These are phyloP conservation scores for Leptonema lineaticorne DNA, from an alignment of 1,140 invertebrate species.

Conservation along the genomic window DNA sequence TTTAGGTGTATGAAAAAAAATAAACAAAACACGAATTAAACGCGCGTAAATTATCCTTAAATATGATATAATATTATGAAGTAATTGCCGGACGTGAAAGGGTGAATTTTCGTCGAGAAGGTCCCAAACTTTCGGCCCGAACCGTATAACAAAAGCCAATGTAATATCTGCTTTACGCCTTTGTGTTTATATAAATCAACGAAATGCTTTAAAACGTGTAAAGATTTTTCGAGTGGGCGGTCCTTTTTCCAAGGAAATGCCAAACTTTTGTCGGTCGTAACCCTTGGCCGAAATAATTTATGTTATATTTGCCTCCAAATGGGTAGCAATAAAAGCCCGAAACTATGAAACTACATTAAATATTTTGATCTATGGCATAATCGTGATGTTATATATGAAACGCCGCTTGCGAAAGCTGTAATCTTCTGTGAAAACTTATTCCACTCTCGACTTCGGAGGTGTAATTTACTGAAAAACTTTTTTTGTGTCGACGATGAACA, in stretches of 20 bases:
- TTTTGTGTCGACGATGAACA: not conserved
- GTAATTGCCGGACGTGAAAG: too few relatives aligned
- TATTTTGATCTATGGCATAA: constrained; percentile 19
- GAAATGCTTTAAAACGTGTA: too few relatives aligned
- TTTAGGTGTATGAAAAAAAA: too few relatives aligned
- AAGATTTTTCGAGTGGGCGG: not conserved
- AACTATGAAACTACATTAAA: constrained; percentile 19
- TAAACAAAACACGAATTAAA: too few relatives aligned
- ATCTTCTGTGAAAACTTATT: constrained; percentile 19
- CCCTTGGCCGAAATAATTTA: not conserved
- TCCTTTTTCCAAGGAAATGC: not conserved
- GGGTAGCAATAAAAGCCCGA: constrained; percentile 17
- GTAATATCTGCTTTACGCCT: too few relatives aligned
- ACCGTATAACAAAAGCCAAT: too few relatives aligned
- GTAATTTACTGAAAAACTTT: constrained; percentile 17
- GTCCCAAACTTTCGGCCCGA: too few relatives aligned
- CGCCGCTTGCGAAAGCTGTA: constrained; percentile 10
- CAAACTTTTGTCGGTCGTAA: not conserved
- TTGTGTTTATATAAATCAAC: too few relatives aligned
- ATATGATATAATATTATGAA: too few relatives aligned
- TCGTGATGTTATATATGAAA: constrained; percentile 19
- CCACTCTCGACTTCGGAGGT: constrained; percentile 2
- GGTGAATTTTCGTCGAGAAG: too few relatives aligned
- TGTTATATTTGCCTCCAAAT: constrained; percentile 2
- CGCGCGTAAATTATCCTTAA: too few relatives aligned